Conservation (phyloP, 2,888 invertebrate species). For the Drosophila algonquin region DNA sequence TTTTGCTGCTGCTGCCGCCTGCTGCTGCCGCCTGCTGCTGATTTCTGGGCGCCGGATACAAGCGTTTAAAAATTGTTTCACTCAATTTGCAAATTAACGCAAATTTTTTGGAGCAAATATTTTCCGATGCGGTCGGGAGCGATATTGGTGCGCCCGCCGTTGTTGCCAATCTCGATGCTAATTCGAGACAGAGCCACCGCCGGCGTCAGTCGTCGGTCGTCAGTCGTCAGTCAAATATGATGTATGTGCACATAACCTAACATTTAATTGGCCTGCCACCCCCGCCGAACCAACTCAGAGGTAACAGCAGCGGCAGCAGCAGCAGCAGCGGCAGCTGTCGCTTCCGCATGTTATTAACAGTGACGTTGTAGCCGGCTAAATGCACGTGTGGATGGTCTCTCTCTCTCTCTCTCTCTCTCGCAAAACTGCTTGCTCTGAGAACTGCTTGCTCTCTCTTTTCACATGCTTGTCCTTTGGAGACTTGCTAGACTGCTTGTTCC, state of each 20-base stretch:
- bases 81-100: constrained; percentile 55
- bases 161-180: background rate
- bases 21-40: constrained; percentile 18
- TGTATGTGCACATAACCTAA: constrained; percentile 33
- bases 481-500: background rate
- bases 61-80: constrained; percentile 63
- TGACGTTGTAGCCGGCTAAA: constrained; percentile 52
- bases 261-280: constrained; percentile 51
- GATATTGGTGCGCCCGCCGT: background rate
- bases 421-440: background rate
- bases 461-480: background rate
- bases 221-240: constrained; percentile 7
- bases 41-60: constrained; percentile 63
- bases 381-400: background rate
- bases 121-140: constrained; percentile 21
- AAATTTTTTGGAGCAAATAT: constrained; percentile 46
- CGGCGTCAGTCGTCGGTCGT: background rate
- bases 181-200: background rate
- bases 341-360: constrained; percentile 67
- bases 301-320: constrained; percentile 19
- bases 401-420: background rate
- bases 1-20: background rate
- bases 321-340: constrained; percentile 20
- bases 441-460: background rate
- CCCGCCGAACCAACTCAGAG: constrained; percentile 4